Conservation (phyloP, 2,113 vertebrate genomes). For the Corythaixoides concolor region DNA sequence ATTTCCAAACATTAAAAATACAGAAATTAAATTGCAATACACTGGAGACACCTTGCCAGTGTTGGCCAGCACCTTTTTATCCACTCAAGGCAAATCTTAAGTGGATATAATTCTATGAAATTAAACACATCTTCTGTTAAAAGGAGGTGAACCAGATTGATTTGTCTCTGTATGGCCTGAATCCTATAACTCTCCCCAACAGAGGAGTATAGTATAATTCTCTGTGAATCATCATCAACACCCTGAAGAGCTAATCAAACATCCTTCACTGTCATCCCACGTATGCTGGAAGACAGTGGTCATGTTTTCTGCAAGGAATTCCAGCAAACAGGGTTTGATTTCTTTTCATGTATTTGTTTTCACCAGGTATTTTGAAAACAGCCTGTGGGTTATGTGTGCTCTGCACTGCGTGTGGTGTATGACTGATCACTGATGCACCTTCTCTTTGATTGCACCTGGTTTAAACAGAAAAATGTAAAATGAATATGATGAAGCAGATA, state of each 20-base stretch:
- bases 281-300: background rate
- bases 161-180: background rate
- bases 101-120: background rate
- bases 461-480: background rate
- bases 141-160: background rate
- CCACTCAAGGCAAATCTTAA: background rate
- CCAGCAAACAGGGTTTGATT: background rate
- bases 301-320: background rate
- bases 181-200: background rate
- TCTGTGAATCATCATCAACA: background rate
- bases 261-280: background rate
- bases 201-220: background rate
- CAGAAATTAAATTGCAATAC: background rate
- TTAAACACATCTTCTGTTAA: background rate
- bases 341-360: background rate
- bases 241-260: background rate
- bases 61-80: background rate
- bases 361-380: background rate
- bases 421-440: background rate
- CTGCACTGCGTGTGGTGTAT: background rate
- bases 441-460: background rate
- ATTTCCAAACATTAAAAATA: background rate
- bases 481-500: background rate
- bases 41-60: background rate
- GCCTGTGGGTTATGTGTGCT: background rate